These are phyloP conservation scores for Ctena decussata DNA, from an alignment of 2,888 invertebrate genomes.

Conservation along the genomic window DNA sequence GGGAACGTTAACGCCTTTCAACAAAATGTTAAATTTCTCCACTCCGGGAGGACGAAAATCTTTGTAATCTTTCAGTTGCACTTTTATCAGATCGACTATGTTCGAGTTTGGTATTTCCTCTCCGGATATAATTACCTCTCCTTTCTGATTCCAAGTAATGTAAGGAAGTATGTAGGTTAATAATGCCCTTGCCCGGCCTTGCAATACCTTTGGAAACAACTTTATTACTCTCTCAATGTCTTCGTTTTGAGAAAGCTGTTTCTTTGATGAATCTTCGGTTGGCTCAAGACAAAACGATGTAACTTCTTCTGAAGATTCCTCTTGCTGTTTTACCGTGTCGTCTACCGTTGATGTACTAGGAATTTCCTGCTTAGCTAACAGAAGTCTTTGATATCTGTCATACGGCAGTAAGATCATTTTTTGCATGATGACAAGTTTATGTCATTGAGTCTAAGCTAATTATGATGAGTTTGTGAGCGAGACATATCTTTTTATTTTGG, in stretches of 20 bases:
- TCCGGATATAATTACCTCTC: constrained; percentile 5
- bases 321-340: no score
- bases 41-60: background rate
- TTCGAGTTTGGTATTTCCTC: background rate
- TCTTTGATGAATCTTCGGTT: no score
- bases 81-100: constrained; percentile 14
- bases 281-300: no score
- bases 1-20: background rate
- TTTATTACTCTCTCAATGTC: background rate
- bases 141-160: constrained; percentile 5
- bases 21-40: background rate
- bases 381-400: constrained; percentile 6
- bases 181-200: background rate
- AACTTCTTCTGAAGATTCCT: no score
- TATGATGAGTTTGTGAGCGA: no score
- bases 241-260: background rate
- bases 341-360: no score
- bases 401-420: constrained; percentile 30
- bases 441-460: no score
- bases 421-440: constrained; percentile 38
- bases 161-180: background rate
- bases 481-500: no score
- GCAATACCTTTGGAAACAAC: constrained; percentile 1
- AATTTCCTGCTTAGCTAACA: background rate
- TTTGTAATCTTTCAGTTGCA: constrained; percentile 13